phyloP scores from a whole-genome alignment of 2,113 vertebrate genomes.

The Aegypius monachus region DNA sequence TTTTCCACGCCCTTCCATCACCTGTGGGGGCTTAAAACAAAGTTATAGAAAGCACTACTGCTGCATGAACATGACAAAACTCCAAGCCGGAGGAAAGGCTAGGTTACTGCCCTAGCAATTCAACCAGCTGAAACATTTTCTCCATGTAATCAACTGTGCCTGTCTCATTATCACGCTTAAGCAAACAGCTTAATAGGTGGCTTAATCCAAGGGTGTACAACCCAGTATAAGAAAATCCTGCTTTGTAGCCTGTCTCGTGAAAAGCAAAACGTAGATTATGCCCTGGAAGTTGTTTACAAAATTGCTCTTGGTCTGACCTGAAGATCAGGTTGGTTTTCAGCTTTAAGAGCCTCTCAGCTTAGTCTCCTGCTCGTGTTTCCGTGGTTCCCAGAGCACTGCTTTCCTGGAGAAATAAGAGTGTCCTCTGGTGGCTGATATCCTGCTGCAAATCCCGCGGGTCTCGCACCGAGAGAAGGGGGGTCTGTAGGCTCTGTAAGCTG shows the following conservation, averaged over 20 bases:
- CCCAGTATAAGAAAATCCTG: background rate
- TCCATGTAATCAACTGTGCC: background rate
- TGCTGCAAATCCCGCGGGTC: background rate
- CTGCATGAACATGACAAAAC: background rate
- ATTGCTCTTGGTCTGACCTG: background rate
- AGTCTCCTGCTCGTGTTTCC: background rate
- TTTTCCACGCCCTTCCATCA: background rate
- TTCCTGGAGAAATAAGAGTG: background rate
- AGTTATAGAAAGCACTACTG: background rate
- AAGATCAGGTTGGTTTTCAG: background rate
- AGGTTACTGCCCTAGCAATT: background rate
- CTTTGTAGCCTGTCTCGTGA: background rate
- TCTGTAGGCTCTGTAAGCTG: background rate
- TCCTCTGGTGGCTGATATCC: slow-evolving; percentile 29
- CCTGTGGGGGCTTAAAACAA: background rate
- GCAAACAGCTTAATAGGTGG: background rate
- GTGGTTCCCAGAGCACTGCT: background rate
- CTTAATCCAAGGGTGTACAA: background rate
- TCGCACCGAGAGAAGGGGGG: fast-evolving
- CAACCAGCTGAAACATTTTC: background rate
- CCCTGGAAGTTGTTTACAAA: background rate
- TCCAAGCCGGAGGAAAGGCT: background rate
- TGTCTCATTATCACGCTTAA: background rate
- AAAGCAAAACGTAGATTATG: background rate
- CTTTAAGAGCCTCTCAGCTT: background rate